Conservation (phyloP, 1,140 invertebrate species). For the Drosophila eugracilis region DNA sequence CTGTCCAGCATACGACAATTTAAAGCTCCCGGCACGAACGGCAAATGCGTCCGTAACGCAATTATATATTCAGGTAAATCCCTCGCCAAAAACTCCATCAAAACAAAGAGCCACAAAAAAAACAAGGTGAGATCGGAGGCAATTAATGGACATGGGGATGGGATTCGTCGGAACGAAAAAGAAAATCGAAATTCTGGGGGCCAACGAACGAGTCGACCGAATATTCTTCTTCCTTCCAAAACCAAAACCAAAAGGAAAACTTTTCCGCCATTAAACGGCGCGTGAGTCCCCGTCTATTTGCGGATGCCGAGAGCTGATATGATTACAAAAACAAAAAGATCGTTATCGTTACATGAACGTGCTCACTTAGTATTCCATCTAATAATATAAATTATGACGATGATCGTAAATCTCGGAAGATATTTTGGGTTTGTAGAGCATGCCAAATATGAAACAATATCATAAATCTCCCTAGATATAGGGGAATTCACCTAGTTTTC, state of each 20-base stretch:
- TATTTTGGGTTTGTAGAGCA: constrained; percentile 14
- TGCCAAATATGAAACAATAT: constrained; percentile 2
- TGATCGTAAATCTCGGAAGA: constrained; percentile 35
- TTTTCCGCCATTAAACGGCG: background rate
- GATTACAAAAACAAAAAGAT: constrained; percentile 1
- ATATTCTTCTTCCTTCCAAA: background rate
- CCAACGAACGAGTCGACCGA: constrained; percentile 15
- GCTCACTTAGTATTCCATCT: constrained; percentile 23
- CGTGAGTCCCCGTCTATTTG: constrained; percentile 13
- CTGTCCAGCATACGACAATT: constrained; percentile 57
- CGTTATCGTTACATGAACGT: background rate
- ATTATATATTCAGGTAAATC: constrained; percentile 73
- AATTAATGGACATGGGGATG: constrained; percentile 17
- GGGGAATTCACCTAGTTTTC: background rate
- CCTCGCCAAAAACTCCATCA: constrained; percentile 26
- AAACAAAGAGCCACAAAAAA: constrained; percentile 38
- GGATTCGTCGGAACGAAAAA: background rate
- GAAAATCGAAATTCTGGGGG: background rate
- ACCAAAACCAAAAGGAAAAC: background rate
- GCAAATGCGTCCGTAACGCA: constrained; percentile 36
- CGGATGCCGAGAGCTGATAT: constrained; percentile 2
- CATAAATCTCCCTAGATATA: constrained; percentile 15
- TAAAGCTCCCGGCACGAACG: constrained; percentile 71
- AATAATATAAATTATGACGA: constrained; percentile 7
- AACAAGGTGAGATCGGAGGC: constrained; percentile 4